Evolutionary conservation across 2,113 vertebrate genomes (phyloP).

Genomic region (Pachyramphus minor): DNA sequence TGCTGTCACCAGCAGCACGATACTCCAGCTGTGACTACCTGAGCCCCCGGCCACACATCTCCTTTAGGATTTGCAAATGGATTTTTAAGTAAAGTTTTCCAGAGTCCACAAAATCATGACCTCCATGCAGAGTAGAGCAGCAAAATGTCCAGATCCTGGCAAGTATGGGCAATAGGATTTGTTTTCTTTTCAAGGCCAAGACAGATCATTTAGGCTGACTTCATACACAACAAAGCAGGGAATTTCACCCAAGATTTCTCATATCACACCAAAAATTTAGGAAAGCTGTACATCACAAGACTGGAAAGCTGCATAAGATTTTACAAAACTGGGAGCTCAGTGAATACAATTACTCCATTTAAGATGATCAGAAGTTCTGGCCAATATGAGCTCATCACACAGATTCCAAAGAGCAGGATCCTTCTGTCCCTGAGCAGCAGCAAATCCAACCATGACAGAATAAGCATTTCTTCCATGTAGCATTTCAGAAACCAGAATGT

Average conservation of each 20-base stretch:
- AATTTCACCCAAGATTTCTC: conserved; percentile 37
- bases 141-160: conserved; percentile 14
- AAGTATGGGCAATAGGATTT: not conserved
- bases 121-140: not conserved
- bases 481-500: not conserved
- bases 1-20: not conserved
- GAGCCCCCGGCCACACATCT: not conserved
- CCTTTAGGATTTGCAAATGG: not conserved
- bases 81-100: conserved; percentile 44
- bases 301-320: not conserved
- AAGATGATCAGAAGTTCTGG: not conserved
- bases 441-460: not conserved
- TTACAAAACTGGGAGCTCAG: not conserved
- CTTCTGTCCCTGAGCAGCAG: not conserved
- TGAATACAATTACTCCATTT: conserved; percentile 11
- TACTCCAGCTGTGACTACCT: not conserved
- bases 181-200: conserved; percentile 32
- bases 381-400: conserved; percentile 24
- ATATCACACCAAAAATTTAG: not conserved
- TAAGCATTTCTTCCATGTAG: not conserved
- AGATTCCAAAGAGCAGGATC: not conserved
- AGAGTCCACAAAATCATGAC: not conserved
- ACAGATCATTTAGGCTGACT: conserved; percentile 24
- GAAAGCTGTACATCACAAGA: conserved; percentile 13
- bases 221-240: conserved; percentile 12